A percentile compares a stretch with the other conserved stretches of the same genome.
Evolutionary conservation across 2,888 invertebrate species (phyloP).

Genomic region (Laothoe populi): DNA sequence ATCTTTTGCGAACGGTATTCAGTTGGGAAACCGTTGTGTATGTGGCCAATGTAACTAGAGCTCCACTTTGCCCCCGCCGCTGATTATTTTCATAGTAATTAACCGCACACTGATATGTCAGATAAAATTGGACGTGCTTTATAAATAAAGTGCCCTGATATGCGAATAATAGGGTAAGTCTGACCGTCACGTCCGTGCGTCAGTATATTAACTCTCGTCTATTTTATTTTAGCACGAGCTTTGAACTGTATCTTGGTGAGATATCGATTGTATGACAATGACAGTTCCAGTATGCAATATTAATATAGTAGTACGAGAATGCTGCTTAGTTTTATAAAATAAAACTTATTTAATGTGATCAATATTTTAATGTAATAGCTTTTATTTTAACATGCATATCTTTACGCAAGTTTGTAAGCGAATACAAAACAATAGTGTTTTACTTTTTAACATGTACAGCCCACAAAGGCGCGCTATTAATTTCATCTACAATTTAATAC

Average conservation of each 20-base stretch:
- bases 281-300: constrained; percentile 10
- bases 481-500: constrained; percentile 76
- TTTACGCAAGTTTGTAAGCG: background rate
- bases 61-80: constrained; percentile 55
- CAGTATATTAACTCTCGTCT: constrained; percentile 50
- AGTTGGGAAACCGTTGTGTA: constrained; percentile 81
- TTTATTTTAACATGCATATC: constrained; percentile 1
- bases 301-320: too few species aligned
- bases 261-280: constrained; percentile 16
- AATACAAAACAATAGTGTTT: constrained; percentile 16
- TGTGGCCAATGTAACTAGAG: constrained; percentile 57
- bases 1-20: constrained; percentile 81
- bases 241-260: constrained; percentile 34
- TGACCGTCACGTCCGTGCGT: constrained; percentile 56
- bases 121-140: constrained; percentile 65
- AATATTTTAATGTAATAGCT: background rate
- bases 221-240: constrained; percentile 61
- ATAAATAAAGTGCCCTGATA: constrained; percentile 81
- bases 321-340: background rate
- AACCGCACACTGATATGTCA: constrained; percentile 61
- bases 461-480: constrained; percentile 51
- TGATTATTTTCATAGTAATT: constrained; percentile 35
- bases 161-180: constrained; percentile 80
- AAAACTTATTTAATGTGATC: background rate
- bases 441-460: constrained; percentile 22